Conservation (phyloP, 53 echinoderm and acorn worm species). For the Actinopyga echinites region DNA sequence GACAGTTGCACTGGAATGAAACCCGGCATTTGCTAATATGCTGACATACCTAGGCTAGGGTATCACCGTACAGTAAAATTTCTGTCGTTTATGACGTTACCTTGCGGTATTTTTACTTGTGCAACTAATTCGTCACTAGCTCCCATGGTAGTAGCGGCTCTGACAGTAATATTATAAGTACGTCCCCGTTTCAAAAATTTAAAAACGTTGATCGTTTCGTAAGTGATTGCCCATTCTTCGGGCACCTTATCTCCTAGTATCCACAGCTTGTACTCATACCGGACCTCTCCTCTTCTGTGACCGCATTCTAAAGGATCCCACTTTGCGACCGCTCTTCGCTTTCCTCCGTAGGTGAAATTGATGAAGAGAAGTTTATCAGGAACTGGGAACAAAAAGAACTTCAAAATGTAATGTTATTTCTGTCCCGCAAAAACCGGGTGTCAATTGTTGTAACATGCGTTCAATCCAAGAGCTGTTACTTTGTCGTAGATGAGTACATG, state of each 20-base stretch:
- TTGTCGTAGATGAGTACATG: too few species aligned
- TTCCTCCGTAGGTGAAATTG: slow-evolving; percentile 1
- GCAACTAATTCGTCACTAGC: neutral
- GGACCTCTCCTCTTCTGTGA: neutral
- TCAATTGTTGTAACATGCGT: too few species aligned
- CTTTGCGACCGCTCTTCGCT: neutral
- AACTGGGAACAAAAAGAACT: too few species aligned
- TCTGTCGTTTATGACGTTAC: neutral
- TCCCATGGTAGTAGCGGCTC: neutral
- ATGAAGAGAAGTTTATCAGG: neutral
- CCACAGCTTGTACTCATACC: slow-evolving; percentile 36
- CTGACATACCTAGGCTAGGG: too few species aligned
- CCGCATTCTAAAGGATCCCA: slow-evolving; percentile 10
- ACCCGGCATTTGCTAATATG: too few species aligned
- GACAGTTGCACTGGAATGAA: too few species aligned
- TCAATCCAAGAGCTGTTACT: too few species aligned
- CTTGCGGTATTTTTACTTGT: slow-evolving; percentile 7
- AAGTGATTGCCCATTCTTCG: neutral
- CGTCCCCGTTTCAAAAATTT: neutral
- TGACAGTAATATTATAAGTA: slow-evolving; percentile 20
- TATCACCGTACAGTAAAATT: too few species aligned
- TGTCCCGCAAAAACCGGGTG: too few species aligned
- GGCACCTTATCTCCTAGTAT: neutral
- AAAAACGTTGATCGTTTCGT: neutral
- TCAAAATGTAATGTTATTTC: too few species aligned